phyloP scores from a whole-genome alignment of 1,140 invertebrate genomes.

The Bombus difficillimus region DNA sequence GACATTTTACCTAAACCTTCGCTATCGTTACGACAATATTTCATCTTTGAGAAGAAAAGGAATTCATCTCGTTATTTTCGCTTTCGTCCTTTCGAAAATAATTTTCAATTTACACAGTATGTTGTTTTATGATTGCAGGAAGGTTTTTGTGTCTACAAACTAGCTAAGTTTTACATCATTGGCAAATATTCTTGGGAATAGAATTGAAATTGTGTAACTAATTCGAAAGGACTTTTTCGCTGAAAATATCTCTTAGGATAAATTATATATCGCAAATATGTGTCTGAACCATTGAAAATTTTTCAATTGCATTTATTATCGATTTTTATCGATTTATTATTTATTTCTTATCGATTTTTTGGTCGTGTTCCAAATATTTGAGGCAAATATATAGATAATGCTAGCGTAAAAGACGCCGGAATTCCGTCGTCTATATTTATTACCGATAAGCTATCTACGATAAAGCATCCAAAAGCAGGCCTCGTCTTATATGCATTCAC shows the following conservation, averaged over 20 bases:
- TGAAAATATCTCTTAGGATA: not conserved
- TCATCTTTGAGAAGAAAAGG: not conserved
- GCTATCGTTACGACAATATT: conserved; percentile 26
- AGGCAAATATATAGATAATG: not conserved
- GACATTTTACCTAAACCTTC: not conserved
- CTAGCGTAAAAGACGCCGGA: not conserved
- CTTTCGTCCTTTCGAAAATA: conserved; percentile 1
- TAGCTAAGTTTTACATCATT: no score
- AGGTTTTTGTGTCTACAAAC: no score
- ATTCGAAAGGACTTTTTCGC: not conserved
- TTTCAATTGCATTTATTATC: not conserved
- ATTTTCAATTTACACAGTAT: not conserved
- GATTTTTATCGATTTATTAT: no score
- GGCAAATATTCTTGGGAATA: not conserved
- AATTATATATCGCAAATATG: not conserved
- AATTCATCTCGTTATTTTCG: conserved; percentile 20
- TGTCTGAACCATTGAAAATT: not conserved
- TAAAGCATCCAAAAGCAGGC: not conserved
- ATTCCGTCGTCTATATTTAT: conserved; percentile 29
- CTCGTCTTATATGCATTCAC: not conserved
- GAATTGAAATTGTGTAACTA: not conserved
- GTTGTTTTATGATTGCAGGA: not conserved
- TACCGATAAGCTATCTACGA: conserved; percentile 33
- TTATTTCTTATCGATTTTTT: not conserved
- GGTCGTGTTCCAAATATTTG: not conserved